A percentile compares a stretch with the other conserved stretches of the same genome.
Evolutionary conservation across 2,888 invertebrate species (phyloP).

Genomic region (Poecilobothrus nobilitatus): DNA sequence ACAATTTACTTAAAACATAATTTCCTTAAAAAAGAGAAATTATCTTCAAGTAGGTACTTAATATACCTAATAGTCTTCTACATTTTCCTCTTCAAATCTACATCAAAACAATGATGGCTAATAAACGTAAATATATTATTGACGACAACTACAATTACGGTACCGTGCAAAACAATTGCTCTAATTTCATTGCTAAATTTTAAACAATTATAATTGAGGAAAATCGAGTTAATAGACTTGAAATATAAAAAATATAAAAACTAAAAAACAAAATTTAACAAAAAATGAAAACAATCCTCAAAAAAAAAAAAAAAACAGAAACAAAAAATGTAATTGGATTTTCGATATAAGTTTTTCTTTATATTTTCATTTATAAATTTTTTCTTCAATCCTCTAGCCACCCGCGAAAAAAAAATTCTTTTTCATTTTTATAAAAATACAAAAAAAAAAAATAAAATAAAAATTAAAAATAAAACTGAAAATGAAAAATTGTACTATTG

Average conservation of each 20-base stretch:
- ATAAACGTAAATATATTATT: no score
- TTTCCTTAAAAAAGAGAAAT: no score
- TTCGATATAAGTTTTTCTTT: background rate
- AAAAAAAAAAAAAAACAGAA: background rate
- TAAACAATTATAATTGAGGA: background rate
- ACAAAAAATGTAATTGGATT: constrained; percentile 2
- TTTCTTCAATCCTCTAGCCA: no score
- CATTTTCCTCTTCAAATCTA: no score
- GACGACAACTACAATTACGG: no score
- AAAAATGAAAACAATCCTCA: background rate
- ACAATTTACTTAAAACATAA: no score
- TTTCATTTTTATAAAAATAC: no score
- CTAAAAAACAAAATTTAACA: background rate
- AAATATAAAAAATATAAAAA: background rate
- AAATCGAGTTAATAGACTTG: constrained; percentile 3
- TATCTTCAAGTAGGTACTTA: no score
- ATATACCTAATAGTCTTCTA: no score
- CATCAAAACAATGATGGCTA: no score
- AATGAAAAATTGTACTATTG: background rate
- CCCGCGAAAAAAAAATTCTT: no score
- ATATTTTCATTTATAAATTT: background rate
- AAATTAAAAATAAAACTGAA: background rate
- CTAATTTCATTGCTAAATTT: background rate
- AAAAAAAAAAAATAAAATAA: background rate
- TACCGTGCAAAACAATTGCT: no score